A percentile compares a stretch with the other conserved stretches of the same genome.
These are phyloP conservation scores for Pteronura brasiliensis DNA, from an alignment of 2,113 vertebrate genomes.

Conservation along the genomic window DNA sequence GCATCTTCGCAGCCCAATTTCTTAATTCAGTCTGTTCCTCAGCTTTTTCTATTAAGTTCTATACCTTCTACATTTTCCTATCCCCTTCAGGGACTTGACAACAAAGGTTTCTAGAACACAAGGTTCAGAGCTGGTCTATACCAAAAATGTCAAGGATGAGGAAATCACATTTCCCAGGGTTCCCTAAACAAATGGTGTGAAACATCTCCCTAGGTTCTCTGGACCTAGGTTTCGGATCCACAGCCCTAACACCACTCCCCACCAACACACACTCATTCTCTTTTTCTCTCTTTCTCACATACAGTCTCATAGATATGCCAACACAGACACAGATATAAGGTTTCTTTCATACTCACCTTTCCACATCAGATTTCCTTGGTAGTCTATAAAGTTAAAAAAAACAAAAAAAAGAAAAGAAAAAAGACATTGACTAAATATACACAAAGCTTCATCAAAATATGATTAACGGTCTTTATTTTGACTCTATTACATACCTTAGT, in stretches of 20 bases:
- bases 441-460: not conserved
- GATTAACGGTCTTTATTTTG: not conserved
- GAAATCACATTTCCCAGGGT: not conserved
- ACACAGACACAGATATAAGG: not conserved
- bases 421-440: constrained; percentile 47
- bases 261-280: not conserved
- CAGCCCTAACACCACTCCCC: not conserved
- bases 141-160: not conserved
- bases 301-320: not conserved
- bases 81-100: not conserved
- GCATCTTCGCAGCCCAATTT: constrained; percentile 12
- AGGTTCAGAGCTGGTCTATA: constrained; percentile 11
- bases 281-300: not conserved
- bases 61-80: not conserved
- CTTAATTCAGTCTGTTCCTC: not conserved
- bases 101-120: constrained; percentile 15
- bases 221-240: not conserved
- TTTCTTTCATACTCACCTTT: constrained; percentile 88
- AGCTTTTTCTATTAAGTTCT: constrained; percentile 17
- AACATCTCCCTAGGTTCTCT: not conserved
- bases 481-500: not conserved
- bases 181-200: not conserved
- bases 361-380: constrained; percentile 98
- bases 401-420: not conserved
- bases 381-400: constrained; percentile 83